Conservation (phyloP, 2,113 vertebrate species). For the Solea senegalensis region DNA sequence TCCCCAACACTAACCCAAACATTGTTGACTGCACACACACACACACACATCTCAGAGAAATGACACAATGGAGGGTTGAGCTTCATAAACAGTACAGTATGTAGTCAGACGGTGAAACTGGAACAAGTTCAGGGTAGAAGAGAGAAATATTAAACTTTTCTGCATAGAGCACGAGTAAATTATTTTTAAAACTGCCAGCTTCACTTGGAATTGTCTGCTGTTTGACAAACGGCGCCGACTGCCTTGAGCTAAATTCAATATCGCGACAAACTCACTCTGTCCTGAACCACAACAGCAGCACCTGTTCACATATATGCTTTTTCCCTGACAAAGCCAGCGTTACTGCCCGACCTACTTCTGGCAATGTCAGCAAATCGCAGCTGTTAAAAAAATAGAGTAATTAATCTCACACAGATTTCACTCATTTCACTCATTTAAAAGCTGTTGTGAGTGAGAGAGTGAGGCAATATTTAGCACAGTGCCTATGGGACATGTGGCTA, state of each 20-base stretch:
- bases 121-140: not conserved
- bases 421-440: constrained; percentile 53
- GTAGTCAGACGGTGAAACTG: constrained; percentile 6
- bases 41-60: constrained; percentile 20
- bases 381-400: constrained; percentile 52
- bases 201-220: too few relatives aligned
- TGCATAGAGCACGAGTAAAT: not conserved
- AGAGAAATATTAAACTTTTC: not conserved
- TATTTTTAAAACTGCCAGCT: not conserved
- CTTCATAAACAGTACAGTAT: not conserved
- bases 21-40: constrained; percentile 31
- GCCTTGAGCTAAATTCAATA: constrained; percentile 2
- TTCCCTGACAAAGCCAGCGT: constrained; percentile 11
- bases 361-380: constrained; percentile 54
- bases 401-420: constrained; percentile 64
- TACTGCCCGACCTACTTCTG: constrained; percentile 48
- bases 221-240: too few relatives aligned
- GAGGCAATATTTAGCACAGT: constrained; percentile 68
- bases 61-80: constrained; percentile 6
- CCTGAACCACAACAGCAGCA: constrained; percentile 22
- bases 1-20: constrained; percentile 66
- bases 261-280: not conserved
- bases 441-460: constrained; percentile 43
- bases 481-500: constrained; percentile 61
- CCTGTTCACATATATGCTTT: constrained; percentile 45